Evolutionary conservation across 2,113 vertebrate species (phyloP).

Genomic region (Gadus chalcogrammus): DNA sequence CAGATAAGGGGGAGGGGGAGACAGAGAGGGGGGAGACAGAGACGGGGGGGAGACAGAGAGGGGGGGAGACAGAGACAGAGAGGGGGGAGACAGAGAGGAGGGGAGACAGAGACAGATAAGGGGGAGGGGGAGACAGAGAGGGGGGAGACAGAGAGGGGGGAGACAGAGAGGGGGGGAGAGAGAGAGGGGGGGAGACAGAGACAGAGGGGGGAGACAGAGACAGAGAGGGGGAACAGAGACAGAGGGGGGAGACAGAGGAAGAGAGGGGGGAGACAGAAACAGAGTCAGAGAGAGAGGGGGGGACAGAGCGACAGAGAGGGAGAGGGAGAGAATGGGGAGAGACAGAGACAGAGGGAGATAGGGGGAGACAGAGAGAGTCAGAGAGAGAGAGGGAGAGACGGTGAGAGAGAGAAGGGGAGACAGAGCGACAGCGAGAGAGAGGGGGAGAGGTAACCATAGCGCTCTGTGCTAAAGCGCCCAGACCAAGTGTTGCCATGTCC

Average conservation of each 20-base stretch:
- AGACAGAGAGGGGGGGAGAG: neutral
- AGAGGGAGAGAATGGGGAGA: neutral
- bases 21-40: no score
- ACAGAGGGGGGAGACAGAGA: neutral
- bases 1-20: no score
- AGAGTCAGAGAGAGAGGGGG: neutral
- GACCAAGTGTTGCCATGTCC: constrained; percentile 73
- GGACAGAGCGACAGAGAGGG: neutral
- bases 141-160: neutral
- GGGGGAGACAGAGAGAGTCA: no score
- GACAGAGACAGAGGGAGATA: constrained; percentile 1
- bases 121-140: neutral
- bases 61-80: no score
- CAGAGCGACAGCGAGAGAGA: neutral
- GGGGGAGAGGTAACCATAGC: neutral
- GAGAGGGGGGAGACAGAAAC: neutral
- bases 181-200: no score
- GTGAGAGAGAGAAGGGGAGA: neutral
- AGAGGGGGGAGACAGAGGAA: neutral
- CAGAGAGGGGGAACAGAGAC: neutral
- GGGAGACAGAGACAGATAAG: no score
- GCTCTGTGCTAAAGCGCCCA: constrained; percentile 53
- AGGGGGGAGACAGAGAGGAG: no score
- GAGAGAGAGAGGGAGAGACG: neutral
- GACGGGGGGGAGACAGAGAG: no score